Conservation (phyloP, 2,888 invertebrate genomes). For the Lasioglossum vierecki region DNA sequence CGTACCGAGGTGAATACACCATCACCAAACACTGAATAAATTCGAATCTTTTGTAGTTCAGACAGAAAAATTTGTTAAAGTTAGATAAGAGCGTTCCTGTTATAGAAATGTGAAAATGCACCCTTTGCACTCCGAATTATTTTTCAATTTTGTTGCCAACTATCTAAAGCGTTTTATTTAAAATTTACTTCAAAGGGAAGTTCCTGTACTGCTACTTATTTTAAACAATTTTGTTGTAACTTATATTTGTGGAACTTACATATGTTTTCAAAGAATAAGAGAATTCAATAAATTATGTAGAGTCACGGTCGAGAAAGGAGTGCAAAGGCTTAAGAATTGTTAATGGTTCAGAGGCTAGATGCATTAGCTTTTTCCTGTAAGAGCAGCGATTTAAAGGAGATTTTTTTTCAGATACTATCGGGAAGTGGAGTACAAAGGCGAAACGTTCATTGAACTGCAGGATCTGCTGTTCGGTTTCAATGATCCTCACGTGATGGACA, state of each 20-base stretch:
- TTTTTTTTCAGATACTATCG: constrained; percentile 88
- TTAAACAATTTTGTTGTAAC: too few species aligned
- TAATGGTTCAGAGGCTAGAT: not conserved
- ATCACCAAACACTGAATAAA: not conserved
- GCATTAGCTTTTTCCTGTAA: not conserved
- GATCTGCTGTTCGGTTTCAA: constrained; percentile 95
- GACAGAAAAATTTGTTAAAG: not conserved
- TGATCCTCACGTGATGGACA: constrained; percentile 98
- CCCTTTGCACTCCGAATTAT: too few species aligned
- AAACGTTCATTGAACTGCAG: constrained; percentile 97
- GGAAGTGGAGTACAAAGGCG: constrained; percentile 91
- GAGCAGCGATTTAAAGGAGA: not conserved
- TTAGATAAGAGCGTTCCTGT: not conserved
- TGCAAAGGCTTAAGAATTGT: not conserved
- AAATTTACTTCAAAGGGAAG: too few species aligned
- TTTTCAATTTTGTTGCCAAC: too few species aligned
- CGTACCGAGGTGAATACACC: constrained; percentile 87
- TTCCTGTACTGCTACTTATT: too few species aligned
- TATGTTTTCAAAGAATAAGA: too few species aligned
- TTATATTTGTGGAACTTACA: too few species aligned
- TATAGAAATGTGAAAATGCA: not conserved
- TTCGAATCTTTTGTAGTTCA: not conserved
- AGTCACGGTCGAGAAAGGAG: too few species aligned
- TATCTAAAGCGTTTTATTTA: too few species aligned
- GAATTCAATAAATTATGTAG: too few species aligned